Evolutionary conservation across 35 echinoderm and acorn worm genomes (phyloP).

Genomic region (Chiridota heheva): DNA sequence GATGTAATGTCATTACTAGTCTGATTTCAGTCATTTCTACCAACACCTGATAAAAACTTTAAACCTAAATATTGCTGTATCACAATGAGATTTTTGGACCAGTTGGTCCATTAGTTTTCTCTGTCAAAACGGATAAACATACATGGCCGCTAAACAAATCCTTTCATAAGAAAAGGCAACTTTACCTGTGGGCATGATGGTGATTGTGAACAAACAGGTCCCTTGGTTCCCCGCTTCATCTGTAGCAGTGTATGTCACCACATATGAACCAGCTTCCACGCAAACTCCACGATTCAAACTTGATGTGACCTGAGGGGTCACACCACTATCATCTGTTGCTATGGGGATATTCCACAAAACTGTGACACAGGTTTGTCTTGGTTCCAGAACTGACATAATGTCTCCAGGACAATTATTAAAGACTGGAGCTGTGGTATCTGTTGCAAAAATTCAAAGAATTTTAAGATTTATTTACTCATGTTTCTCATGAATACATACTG

Average conservation of each 20-base stretch:
- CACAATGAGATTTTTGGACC: too few species aligned
- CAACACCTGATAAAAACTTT: too few species aligned
- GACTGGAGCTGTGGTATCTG: slow-evolving; percentile 28
- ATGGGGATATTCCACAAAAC: slow-evolving; percentile 14
- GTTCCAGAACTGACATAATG: slow-evolving; percentile 37
- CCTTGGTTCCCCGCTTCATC: slow-evolving; percentile 7
- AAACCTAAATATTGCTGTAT: too few species aligned
- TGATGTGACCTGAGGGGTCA: neutral
- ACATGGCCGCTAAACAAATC: too few species aligned
- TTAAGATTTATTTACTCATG: too few species aligned
- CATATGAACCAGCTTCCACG: neutral
- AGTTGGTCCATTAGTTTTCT: too few species aligned
- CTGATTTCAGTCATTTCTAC: too few species aligned
- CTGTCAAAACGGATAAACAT: too few species aligned
- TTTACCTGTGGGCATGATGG: neutral
- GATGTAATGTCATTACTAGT: too few species aligned
- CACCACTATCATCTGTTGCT: slow-evolving; percentile 12
- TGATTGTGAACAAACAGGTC: neutral
- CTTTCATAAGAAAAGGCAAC: too few species aligned
- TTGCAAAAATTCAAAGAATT: too few species aligned
- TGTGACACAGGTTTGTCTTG: neutral
- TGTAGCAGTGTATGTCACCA: neutral
- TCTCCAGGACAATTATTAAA: slow-evolving; percentile 44
- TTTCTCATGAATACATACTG: too few species aligned
- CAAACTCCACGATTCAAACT: neutral